Conservation (phyloP, 1,140 invertebrate species). For the Drosophila busckii region DNA sequence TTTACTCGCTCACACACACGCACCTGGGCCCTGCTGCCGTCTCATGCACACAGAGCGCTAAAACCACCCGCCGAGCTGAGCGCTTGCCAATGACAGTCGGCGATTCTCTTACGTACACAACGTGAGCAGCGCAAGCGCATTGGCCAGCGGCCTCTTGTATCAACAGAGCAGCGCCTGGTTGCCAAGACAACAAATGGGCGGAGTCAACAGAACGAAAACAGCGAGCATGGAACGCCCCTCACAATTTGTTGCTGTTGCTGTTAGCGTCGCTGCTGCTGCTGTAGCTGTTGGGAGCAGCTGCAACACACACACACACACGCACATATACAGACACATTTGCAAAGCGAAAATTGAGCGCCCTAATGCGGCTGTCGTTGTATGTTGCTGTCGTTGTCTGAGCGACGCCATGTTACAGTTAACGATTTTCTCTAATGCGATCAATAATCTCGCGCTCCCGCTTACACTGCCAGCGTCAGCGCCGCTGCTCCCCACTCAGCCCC, state of each 20-base stretch:
- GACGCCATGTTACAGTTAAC: constrained; percentile 76
- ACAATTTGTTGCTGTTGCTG: background rate
- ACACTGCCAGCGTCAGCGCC: constrained; percentile 8
- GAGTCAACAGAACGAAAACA: constrained; percentile 36
- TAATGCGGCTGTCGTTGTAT: constrained; percentile 33
- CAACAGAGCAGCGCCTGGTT: constrained; percentile 51
- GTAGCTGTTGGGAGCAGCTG: constrained; percentile 38
- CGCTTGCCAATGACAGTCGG: constrained; percentile 52
- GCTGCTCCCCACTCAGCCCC: background rate
- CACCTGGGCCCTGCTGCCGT: constrained; percentile 14
- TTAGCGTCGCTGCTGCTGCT: constrained; percentile 17
- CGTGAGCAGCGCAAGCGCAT: constrained; percentile 59
- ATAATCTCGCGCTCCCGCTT: constrained; percentile 63
- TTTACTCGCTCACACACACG: constrained; percentile 45
- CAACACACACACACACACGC: constrained; percentile 3
- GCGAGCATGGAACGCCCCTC: constrained; percentile 22
- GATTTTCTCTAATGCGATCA: constrained; percentile 76
- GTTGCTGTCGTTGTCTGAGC: constrained; percentile 42
- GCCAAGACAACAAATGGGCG: constrained; percentile 55
- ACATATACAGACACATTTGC: background rate
- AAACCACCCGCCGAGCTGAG: constrained; percentile 17
- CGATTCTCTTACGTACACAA: constrained; percentile 70
- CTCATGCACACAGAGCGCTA: constrained; percentile 29
- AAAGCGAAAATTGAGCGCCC: constrained; percentile 14
- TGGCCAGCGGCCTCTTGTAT: constrained; percentile 58